Evolutionary conservation across 2,113 vertebrate species (phyloP).

Genomic region (Salminus brasiliensis): DNA sequence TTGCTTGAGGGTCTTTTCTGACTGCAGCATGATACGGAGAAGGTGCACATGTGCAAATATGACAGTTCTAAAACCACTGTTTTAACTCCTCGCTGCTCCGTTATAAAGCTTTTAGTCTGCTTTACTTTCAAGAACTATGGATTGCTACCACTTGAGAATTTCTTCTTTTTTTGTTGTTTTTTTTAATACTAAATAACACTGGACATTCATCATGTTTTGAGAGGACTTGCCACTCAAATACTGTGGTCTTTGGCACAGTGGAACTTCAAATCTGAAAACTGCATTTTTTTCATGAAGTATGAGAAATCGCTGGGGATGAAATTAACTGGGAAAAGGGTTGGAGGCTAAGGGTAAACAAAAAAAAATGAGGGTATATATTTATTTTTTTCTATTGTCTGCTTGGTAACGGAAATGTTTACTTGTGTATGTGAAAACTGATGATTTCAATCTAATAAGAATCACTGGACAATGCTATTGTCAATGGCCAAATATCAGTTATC

Average conservation of each 20-base stretch:
- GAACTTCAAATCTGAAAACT: slow-evolving; percentile 25
- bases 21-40: not conserved
- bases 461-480: slow-evolving; percentile 14
- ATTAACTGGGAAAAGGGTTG: not conserved
- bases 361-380: slow-evolving; percentile 17
- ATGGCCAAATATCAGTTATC: slow-evolving; percentile 39
- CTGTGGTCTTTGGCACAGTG: slow-evolving; percentile 24
- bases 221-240: slow-evolving; percentile 18
- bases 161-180: no score
- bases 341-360: not conserved
- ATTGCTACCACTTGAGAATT: not conserved
- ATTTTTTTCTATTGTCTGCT: slow-evolving; percentile 42
- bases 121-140: slow-evolving; percentile 8
- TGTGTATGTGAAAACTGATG: slow-evolving; percentile 15
- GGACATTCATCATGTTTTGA: slow-evolving; percentile 24
- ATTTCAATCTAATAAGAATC: slow-evolving; percentile 12
- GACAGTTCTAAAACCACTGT: slow-evolving; percentile 29
- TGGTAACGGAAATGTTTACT: slow-evolving; percentile 32
- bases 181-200: no score
- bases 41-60: slow-evolving; percentile 6
- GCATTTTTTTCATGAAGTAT: not conserved
- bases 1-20: slow-evolving; percentile 75
- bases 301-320: not conserved
- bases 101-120: slow-evolving; percentile 12
- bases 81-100: slow-evolving; percentile 26